Conservation (phyloP, 2,113 vertebrate genomes). For the Callipepla californica region DNA sequence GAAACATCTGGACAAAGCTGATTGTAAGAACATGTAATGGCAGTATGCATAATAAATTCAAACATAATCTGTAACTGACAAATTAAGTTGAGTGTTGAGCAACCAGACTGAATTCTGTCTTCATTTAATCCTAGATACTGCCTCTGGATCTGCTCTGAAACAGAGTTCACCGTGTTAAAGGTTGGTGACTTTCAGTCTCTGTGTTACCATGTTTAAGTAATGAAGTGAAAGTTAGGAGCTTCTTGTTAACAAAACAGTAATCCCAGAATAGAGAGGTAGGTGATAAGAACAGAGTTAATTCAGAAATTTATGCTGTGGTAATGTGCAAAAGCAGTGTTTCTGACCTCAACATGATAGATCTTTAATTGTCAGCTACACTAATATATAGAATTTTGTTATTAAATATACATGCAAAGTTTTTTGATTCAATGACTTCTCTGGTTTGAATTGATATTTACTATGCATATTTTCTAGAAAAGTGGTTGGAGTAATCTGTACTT, state of each 20-base stretch:
- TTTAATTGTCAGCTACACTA: background rate
- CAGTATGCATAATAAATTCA: background rate
- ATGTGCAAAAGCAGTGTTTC: background rate
- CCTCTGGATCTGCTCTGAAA: slow-evolving; percentile 10
- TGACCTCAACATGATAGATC: background rate
- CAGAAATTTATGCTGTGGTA: background rate
- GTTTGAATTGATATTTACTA: background rate
- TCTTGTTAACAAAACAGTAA: background rate
- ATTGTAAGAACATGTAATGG: background rate
- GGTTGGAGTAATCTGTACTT: background rate
- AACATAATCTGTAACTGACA: background rate
- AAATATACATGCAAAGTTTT: background rate
- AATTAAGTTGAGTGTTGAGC: background rate
- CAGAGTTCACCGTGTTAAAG: background rate
- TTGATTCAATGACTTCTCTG: background rate
- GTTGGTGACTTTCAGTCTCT: background rate
- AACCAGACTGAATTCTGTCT: background rate
- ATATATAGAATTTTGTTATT: background rate
- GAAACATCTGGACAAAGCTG: background rate
- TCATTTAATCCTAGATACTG: slow-evolving; percentile 31
- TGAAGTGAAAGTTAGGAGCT: background rate
- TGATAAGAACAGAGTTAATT: background rate
- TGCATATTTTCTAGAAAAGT: background rate
- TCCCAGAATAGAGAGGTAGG: background rate
- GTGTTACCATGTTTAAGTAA: background rate